These are phyloP conservation scores for Dipodomys ordii DNA, from an alignment of 2,113 vertebrate genomes.

Conservation along the genomic window DNA sequence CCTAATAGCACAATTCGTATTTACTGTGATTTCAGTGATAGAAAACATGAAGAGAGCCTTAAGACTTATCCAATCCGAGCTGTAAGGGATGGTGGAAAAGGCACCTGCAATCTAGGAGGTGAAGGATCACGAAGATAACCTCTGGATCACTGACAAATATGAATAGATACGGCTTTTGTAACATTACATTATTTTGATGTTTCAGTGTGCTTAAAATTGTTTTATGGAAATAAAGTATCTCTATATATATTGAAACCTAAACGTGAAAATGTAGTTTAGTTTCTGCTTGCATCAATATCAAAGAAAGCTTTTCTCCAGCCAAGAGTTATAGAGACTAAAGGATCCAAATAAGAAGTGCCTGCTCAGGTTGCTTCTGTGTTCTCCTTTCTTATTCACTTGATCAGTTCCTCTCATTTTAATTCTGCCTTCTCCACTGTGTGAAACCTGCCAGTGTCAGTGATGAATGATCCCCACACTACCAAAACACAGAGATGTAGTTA, in stretches of 20 bases:
- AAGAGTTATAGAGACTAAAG: not conserved
- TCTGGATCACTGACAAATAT: not conserved
- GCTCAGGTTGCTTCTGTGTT: not conserved
- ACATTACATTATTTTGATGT: not conserved
- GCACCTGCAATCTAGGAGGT: constrained; percentile 4
- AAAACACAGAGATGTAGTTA: not conserved
- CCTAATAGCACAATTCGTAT: not conserved
- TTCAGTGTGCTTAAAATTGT: not conserved
- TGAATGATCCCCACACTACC: not conserved
- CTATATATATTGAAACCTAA: constrained; percentile 44
- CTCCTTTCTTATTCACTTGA: not conserved
- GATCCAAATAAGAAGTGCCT: not conserved
- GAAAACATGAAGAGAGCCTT: constrained; percentile 90
- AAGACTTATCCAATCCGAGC: constrained; percentile 86
- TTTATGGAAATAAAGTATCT: constrained; percentile 20
- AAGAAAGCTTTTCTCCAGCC: not conserved
- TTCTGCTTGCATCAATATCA: not conserved
- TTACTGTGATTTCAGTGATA: constrained; percentile 84
- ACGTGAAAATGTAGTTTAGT: not conserved
- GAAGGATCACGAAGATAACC: constrained; percentile 45
- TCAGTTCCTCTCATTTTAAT: not conserved
- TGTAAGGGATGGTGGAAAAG: constrained; percentile 74
- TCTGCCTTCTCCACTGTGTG: not conserved
- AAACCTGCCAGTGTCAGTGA: not conserved
- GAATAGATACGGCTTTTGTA: not conserved